Evolutionary conservation across 2,888 invertebrate species (phyloP).

Genomic region (Agapostemon virescens): DNA sequence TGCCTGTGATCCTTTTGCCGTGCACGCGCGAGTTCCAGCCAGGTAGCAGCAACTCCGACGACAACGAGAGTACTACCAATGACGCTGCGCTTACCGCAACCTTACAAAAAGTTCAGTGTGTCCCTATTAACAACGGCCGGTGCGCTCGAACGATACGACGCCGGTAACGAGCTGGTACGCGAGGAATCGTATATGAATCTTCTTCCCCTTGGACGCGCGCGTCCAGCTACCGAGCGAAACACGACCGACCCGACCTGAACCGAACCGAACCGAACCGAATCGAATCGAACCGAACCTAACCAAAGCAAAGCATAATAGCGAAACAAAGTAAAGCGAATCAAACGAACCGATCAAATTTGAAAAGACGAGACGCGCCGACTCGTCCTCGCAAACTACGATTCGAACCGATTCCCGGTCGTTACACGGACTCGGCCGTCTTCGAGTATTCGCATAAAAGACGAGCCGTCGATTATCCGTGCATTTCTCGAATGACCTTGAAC

Average conservation of each 20-base stretch:
- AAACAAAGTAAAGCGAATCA: no score
- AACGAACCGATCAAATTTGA: neutral
- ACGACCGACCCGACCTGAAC: neutral
- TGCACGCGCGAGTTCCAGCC: slow-evolving; percentile 62
- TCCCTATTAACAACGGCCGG: slow-evolving; percentile 74
- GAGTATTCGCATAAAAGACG: slow-evolving; percentile 23
- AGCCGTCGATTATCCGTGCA: slow-evolving; percentile 50
- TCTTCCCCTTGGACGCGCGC: slow-evolving; percentile 31
- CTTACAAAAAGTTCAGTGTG: slow-evolving; percentile 66
- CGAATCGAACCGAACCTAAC: neutral
- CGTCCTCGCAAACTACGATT: slow-evolving; percentile 13
- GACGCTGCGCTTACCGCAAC: slow-evolving; percentile 36
- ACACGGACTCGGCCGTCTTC: neutral
- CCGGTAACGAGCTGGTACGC: slow-evolving; percentile 74
- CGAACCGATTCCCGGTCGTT: neutral
- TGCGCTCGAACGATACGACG: slow-evolving; percentile 72
- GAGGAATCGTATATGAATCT: slow-evolving; percentile 69
- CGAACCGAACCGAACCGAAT: neutral
- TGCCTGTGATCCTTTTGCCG: slow-evolving; percentile 60
- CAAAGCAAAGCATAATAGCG: no score
- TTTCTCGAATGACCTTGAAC: slow-evolving; percentile 71
- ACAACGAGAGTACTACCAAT: slow-evolving; percentile 42
- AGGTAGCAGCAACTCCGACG: slow-evolving; percentile 45
- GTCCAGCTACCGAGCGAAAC: neutral
- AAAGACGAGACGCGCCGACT: neutral